These are phyloP conservation scores for Muscicapa comitata DNA, from an alignment of 2,797 vertebrate species.

Conservation along the genomic window DNA sequence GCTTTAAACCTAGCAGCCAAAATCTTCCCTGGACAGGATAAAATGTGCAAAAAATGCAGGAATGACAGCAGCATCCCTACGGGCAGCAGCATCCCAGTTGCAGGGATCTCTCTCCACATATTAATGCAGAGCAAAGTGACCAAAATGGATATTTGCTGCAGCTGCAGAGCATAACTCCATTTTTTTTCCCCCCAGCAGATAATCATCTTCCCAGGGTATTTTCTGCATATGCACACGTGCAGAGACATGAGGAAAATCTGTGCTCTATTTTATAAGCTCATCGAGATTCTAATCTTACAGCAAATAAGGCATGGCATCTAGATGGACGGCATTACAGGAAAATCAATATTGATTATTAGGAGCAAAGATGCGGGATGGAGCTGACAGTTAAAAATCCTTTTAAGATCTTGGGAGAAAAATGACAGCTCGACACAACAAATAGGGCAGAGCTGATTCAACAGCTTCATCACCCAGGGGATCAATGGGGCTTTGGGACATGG, in stretches of 20 bases:
- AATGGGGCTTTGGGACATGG: not conserved
- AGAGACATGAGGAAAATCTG: not conserved
- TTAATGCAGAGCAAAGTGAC: not conserved
- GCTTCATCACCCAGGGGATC: slow-evolving; percentile 63
- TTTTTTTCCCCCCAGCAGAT: not conserved
- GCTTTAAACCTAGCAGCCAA: not conserved
- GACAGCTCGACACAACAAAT: slow-evolving; percentile 45
- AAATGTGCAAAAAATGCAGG: fast-evolving
- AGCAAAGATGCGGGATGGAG: slow-evolving; percentile 44
- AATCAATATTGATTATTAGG: slow-evolving; percentile 75
- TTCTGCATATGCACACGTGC: not conserved
- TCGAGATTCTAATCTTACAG: slow-evolving; percentile 61
- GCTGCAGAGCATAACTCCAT: not conserved
- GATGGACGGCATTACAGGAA: slow-evolving; percentile 54
- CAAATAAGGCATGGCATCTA: slow-evolving; percentile 61
- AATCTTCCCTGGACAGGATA: not conserved
- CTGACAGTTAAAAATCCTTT: slow-evolving; percentile 64
- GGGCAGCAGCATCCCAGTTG: not conserved
- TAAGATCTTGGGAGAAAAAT: slow-evolving; percentile 51
- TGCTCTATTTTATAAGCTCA: slow-evolving; percentile 55
- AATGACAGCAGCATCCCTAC: not conserved
- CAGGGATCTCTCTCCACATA: not conserved
- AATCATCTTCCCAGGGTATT: slow-evolving; percentile 54
- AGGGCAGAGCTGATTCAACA: slow-evolving; percentile 13
- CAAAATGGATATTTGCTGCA: not conserved